phyloP scores from a whole-genome alignment of 2,113 vertebrate species.

The Megaceryle torquata region DNA sequence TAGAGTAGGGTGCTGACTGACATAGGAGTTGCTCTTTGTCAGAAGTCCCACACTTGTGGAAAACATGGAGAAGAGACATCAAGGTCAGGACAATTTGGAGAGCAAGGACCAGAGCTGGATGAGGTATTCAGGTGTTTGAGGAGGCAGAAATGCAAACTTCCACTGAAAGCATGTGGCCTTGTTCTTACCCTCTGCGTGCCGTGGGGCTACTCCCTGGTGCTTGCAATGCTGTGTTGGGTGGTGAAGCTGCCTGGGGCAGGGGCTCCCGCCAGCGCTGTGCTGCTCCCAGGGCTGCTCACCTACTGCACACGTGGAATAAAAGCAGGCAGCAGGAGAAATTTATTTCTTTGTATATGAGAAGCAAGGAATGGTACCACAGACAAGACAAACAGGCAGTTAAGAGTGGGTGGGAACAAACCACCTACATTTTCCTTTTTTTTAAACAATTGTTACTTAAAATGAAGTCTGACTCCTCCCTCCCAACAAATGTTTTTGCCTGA shows the following conservation, averaged over 20 bases:
- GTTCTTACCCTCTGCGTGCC: accelerated
- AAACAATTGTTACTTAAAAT: background rate
- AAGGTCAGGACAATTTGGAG: background rate
- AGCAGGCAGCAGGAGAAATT: background rate
- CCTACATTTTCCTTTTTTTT: background rate
- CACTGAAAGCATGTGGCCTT: too few species aligned
- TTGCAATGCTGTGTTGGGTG: accelerated
- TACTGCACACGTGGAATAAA: accelerated
- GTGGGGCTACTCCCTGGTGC: accelerated
- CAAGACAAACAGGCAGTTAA: background rate
- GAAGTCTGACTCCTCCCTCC: background rate
- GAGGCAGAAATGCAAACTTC: background rate
- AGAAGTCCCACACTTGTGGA: background rate
- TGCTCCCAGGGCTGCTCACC: background rate
- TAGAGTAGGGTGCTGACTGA: background rate
- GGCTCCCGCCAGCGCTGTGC: accelerated
- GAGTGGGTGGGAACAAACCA: background rate
- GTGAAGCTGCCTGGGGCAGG: background rate
- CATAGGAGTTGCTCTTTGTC: background rate
- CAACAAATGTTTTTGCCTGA: background rate
- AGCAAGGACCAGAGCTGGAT: background rate
- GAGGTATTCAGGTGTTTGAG: background rate
- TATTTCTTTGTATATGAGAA: background rate
- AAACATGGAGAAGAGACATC: background rate
- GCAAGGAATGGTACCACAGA: background rate